Conservation (phyloP, 2,797 vertebrate species). For the Scleropages formosus region DNA sequence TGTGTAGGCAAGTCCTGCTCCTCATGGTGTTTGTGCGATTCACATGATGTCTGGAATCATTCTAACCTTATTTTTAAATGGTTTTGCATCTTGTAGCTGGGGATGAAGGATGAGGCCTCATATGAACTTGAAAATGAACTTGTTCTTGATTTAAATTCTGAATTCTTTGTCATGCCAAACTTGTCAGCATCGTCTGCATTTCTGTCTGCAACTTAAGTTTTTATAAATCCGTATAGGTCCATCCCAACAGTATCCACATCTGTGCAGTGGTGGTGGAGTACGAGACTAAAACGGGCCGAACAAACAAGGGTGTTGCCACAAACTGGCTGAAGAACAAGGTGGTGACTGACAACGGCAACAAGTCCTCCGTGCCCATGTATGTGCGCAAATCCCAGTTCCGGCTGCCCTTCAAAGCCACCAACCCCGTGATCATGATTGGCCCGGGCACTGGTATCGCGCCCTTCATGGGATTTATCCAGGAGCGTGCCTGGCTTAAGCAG, state of each 20-base stretch:
- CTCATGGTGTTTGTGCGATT: neutral
- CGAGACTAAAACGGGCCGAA: constrained; percentile 67
- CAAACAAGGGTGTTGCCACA: constrained; percentile 80
- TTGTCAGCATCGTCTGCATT: no score
- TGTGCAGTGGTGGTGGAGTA: constrained; percentile 78
- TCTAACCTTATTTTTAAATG: no score
- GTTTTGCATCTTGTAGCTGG: no score
- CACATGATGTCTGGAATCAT: no score
- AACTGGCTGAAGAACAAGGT: constrained; percentile 75
- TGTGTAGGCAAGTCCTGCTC: neutral
- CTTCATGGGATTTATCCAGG: constrained; percentile 81
- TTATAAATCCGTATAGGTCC: constrained; percentile 58
- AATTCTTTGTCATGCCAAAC: no score
- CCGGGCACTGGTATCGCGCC: constrained; percentile 79
- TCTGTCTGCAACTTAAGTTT: neutral
- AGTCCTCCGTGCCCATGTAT: constrained; percentile 73
- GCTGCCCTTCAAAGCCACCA: constrained; percentile 77
- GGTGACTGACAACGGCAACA: constrained; percentile 59
- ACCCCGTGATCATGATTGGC: constrained; percentile 76
- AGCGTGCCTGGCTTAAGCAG: constrained; percentile 75
- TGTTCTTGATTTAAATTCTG: neutral
- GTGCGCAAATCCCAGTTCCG: constrained; percentile 83
- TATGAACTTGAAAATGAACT: neutral
- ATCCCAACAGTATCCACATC: constrained; percentile 73
- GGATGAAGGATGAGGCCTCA: neutral